Evolutionary conservation across 1,140 invertebrate species (phyloP).

Genomic region (Leptinotarsa undecemlineata): DNA sequence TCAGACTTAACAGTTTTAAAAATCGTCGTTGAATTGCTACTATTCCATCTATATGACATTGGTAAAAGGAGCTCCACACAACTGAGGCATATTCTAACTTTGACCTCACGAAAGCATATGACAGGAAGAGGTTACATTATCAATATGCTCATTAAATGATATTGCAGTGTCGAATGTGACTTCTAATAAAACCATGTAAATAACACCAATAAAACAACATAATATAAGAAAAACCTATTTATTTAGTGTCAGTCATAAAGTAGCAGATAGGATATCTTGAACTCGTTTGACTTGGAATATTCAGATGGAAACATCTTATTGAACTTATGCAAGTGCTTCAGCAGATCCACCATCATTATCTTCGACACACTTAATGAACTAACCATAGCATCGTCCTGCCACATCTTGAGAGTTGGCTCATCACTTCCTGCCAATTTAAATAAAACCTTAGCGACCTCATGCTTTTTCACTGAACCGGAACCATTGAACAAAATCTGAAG

Average conservation of each 20-base stretch:
- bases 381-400: constrained; percentile 57
- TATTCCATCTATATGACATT: no score
- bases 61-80: no score
- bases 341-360: constrained; percentile 58
- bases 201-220: neutral
- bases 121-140: no score
- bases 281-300: constrained; percentile 59
- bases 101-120: no score
- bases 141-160: no score
- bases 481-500: constrained; percentile 54
- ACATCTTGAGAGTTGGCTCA: constrained; percentile 56
- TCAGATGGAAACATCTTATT: constrained; percentile 59
- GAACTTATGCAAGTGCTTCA: constrained; percentile 60
- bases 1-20: no score
- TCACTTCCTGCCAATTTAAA: constrained; percentile 54
- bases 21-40: no score
- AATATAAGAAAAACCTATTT: neutral
- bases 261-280: constrained; percentile 60
- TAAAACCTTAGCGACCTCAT: constrained; percentile 56
- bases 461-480: constrained; percentile 50
- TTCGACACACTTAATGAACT: constrained; percentile 59
- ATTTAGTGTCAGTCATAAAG: constrained; percentile 31
- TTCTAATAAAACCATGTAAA: no score
- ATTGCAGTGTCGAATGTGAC: no score
- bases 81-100: no score